Evolutionary conservation across 2,888 invertebrate species (phyloP).

Genomic region (Troides helena): DNA sequence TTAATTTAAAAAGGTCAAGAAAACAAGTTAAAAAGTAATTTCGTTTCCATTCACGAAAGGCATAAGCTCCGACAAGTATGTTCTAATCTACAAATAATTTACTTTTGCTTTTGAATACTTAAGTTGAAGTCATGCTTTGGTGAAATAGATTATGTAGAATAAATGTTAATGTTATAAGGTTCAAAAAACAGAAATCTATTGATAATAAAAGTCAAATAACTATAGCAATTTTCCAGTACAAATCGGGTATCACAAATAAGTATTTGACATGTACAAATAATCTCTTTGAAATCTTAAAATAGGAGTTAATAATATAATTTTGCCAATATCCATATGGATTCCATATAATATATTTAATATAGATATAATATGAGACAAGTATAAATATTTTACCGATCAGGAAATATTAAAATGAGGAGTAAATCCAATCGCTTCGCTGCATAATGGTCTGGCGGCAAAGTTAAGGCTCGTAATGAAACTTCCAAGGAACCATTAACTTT

Average conservation of each 20-base stretch:
- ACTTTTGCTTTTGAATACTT: background rate
- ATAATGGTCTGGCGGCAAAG: conserved; percentile 18
- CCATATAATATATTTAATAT: too few relatives aligned
- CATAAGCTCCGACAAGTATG: background rate
- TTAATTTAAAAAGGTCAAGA: background rate
- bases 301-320: too few relatives aligned
- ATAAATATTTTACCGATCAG: background rate
- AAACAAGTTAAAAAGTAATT: background rate
- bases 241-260: too few relatives aligned
- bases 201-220: too few relatives aligned
- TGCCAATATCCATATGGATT: too few relatives aligned
- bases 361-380: background rate
- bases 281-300: too few relatives aligned
- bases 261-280: too few relatives aligned
- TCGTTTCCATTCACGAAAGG: background rate
- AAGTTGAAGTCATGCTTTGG: background rate
- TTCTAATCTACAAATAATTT: background rate
- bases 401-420: conserved; percentile 19
- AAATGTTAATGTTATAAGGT: too few relatives aligned
- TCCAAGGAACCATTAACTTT: conserved; percentile 29
- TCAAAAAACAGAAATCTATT: too few relatives aligned
- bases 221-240: too few relatives aligned
- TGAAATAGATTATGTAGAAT: too few relatives aligned
- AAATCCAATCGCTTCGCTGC: conserved; percentile 21
- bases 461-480: conserved; percentile 25